Base-by-base conservation (phyloP, 2,797 vertebrate genomes). In the Pristis pectinata region DNA sequence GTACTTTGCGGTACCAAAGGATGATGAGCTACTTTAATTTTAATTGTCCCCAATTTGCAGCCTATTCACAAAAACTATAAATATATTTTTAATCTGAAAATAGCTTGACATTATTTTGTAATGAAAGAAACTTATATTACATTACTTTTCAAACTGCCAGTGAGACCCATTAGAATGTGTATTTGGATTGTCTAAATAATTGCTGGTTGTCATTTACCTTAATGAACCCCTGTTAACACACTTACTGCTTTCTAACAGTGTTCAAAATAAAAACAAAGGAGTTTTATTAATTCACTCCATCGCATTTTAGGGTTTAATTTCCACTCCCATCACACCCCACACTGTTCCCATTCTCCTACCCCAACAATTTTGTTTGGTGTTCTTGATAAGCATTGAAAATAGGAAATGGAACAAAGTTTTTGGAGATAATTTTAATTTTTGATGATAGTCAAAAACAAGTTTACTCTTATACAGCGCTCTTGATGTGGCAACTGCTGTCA, bases 61-160 rank as follows among this genome's bases (percentile, higher is more conserved):
- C 37, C 56, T 64, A 64, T 91, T 91, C 87, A 91, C 19, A 91
- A 91, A 22, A 8, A 64, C 87, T 67, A 41, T 67, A 91, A 67
- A 24, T 61, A 37, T 67, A 91, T 91, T 67, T 61, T 91, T 37
- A 91, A 91, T 61, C 59, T 91, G 87, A 37, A 91, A 91, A 91
- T 67, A 91, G 61, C 59, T 67, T 67, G 87, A 91, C 61, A 91
- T 37, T 91, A 64, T 91, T 91, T 91, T 67, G n/a, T 22, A 67
- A 91, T 59, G 53, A n/a, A 91, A 37, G 61, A 67, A 91, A 41
- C n/a, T 67, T 61, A 89, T 61, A 89, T 61, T 89, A 67, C n/a
- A 91, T 91, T 91, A 67, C n/a, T 41, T 87, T 67, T 91, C 17
- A 64, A 91, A 37, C 59, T 91, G 61, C 59, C 15, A 61, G n/a